Percentiles rank a stretch among this genome's conserved stretches.
Conservation (phyloP, 2,113 vertebrate genomes). For the Nannobrachium achirus region DNA sequence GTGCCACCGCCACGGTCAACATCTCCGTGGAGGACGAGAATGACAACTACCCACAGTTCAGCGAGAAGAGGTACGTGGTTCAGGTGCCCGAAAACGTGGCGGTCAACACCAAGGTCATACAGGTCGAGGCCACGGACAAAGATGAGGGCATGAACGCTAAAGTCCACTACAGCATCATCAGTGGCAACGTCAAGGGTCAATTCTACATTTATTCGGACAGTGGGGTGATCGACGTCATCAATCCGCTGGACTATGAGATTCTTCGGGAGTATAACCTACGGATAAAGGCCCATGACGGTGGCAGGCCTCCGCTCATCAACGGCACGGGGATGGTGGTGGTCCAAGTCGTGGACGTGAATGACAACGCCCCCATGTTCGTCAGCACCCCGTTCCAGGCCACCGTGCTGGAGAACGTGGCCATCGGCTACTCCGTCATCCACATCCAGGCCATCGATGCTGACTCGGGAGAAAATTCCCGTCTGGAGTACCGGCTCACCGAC, state of each 20-base stretch:
- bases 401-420: slow-evolving; percentile 89
- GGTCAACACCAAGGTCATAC: slow-evolving; percentile 87
- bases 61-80: slow-evolving; percentile 89
- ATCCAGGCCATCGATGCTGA: slow-evolving; percentile 95
- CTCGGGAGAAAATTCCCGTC: slow-evolving; percentile 89
- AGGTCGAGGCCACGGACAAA: slow-evolving; percentile 89
- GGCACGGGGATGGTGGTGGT: slow-evolving; percentile 91
- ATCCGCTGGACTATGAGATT: slow-evolving; percentile 92
- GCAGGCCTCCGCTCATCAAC: slow-evolving; percentile 93
- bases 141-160: slow-evolving; percentile 93
- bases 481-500: slow-evolving; percentile 90
- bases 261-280: slow-evolving; percentile 91
- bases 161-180: slow-evolving; percentile 95
- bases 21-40: slow-evolving; percentile 95
- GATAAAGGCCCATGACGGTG: slow-evolving; percentile 96
- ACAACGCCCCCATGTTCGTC: slow-evolving; percentile 96
- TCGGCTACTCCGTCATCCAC: slow-evolving; percentile 93
- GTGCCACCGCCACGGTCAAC: slow-evolving; percentile 88
- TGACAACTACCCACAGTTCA: slow-evolving; percentile 96
- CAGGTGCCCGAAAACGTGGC: slow-evolving; percentile 89
- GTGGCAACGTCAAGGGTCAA: slow-evolving; percentile 93
- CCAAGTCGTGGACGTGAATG: slow-evolving; percentile 93
- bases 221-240: slow-evolving; percentile 91
- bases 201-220: slow-evolving; percentile 94
- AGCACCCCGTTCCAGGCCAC: slow-evolving; percentile 97